Base-by-base conservation (phyloP, 2,797 vertebrate species). In the Urocyon cinereoargenteus region DNA sequence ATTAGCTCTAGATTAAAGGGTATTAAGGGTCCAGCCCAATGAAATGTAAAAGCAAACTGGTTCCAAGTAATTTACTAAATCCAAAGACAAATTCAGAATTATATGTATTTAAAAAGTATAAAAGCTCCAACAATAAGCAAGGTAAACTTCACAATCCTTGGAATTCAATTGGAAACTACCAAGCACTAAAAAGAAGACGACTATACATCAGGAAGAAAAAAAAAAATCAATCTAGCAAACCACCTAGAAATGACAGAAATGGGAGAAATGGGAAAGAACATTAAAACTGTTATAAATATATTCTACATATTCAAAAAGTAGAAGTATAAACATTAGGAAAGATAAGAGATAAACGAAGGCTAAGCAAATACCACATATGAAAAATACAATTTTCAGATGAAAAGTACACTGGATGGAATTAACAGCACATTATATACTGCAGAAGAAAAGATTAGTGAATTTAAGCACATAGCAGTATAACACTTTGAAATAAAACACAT, bases 211-310 rank as follows among this genome's bases (percentile, higher is more conserved):
- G 55, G 62, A 95, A 95, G 55, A 72, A 45, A 79, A 95, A 91
- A 89, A 70, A 4, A 22, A 45, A 93, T 57, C 51, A 82, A 88
- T 73, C 77, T 45, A 45, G 40, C 70, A 94, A 79, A 53, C 53
- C 19, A 86, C 24, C 62, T 61, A 40, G n/a, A 91, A 90, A 85
- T n/a, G 53, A 61, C 57, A 70, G 78, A 64, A 16, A 78, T 13
- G 22, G 49, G 8, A 90, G 31, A 89, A 66, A 18, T 94, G 21
- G 40, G 85, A 40, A 70, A 91, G n/a, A 45, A 79, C 24, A 85
- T 70, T 86, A 77, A 86, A 90, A 79, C 26, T 93, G 53, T 79
- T 59, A 61, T 22, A 77, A 94, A 68, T 75, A 89, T 16, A 89
- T n/a, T 79, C 28, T 28, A 89, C 36, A 73, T 55, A 81, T 64